Evolutionary conservation across 2,797 vertebrate genomes (phyloP), one percentile per base, ranked within the genome.

Genomic region (Kryptolebias ocellatus): DNA sequence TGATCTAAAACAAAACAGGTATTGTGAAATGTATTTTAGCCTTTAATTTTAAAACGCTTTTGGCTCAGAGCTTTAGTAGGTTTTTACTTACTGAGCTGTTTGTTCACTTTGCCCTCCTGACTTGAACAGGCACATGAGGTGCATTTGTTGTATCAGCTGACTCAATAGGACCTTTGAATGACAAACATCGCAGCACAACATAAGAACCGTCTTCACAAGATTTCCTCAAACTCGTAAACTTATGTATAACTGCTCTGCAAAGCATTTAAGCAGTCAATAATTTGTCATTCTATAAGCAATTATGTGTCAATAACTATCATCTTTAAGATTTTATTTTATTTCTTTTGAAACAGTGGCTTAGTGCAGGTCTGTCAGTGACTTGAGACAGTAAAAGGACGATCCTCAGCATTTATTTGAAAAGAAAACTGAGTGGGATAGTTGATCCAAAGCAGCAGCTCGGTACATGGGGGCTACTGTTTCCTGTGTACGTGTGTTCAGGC

Each of bases 381-480:
- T 24, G 31, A 45, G 17, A 46, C 27, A 2, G 39, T 4, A 2
- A 42, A 5, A 34, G 42, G 52, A 64, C 31, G 39, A n/a, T 46
- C 16, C 1, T 20, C 5, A 45, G 34, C 29, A 7, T 39, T 42
- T 27, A 27, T 62, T 42, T 53, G 37, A 63, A 53, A 50, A 18
- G 60, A 53, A 63, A 53, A 28, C 37, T 44, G 50, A 53, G 50
- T 14, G 10, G 16, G 51, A 44, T 44, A n/a, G 74, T 17, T 75
- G 70, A 87, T 70, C 79, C 79, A 69, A 54, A 81, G 39, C 72
- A 76, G 63, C 67, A 45, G 14, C 71, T 65, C 77, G 72, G 64
- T 73, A 75, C 74, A 79, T 28, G 29, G 0, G 27, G 46, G 55
- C 55, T 57, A 46, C 44, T 0, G 56, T 59, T 59, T 59, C 58